phyloP scores from a whole-genome alignment of 1,140 invertebrate species.

The Drosophila pseudoananassae region DNA sequence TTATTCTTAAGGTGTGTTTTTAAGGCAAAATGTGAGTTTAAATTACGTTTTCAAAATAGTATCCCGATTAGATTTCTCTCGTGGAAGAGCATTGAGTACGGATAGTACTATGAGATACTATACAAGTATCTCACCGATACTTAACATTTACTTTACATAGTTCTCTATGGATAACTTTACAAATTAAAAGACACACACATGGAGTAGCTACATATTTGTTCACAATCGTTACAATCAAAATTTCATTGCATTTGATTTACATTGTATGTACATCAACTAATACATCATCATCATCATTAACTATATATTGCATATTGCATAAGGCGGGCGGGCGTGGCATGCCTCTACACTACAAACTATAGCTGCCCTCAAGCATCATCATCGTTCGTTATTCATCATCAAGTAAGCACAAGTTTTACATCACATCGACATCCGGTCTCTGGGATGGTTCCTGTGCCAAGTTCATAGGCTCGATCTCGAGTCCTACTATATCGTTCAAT shows the following conservation, averaged over 20 bases:
- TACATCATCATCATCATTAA: slow-evolving; percentile 46
- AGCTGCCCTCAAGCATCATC: slow-evolving; percentile 58
- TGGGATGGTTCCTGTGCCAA: slow-evolving; percentile 72
- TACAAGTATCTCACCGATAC: slow-evolving; percentile 4
- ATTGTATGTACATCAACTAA: slow-evolving; percentile 62
- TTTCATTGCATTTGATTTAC: slow-evolving; percentile 24
- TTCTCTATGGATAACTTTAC: slow-evolving; percentile 30
- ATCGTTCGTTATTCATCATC: slow-evolving; percentile 18
- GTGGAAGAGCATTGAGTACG: slow-evolving; percentile 34
- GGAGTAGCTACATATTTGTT: slow-evolving; percentile 36
- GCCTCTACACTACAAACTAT: slow-evolving; percentile 38
- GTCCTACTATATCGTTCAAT: no score
- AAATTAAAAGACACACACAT: slow-evolving; percentile 33
- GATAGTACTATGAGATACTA: no score
- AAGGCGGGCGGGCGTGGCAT: slow-evolving; percentile 36
- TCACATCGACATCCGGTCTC: slow-evolving; percentile 35
- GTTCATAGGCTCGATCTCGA: not conserved
- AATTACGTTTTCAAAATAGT: slow-evolving; percentile 20
- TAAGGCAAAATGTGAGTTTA: slow-evolving; percentile 32
- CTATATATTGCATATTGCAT: slow-evolving; percentile 51
- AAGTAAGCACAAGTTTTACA: slow-evolving; percentile 76
- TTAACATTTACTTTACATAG: slow-evolving; percentile 47
- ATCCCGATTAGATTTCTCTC: slow-evolving; percentile 27
- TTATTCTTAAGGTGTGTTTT: slow-evolving; percentile 19
- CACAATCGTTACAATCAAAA: slow-evolving; percentile 47